phyloP scores from a whole-genome alignment of 2,888 invertebrate species.

The Crossocerus cetratus region DNA sequence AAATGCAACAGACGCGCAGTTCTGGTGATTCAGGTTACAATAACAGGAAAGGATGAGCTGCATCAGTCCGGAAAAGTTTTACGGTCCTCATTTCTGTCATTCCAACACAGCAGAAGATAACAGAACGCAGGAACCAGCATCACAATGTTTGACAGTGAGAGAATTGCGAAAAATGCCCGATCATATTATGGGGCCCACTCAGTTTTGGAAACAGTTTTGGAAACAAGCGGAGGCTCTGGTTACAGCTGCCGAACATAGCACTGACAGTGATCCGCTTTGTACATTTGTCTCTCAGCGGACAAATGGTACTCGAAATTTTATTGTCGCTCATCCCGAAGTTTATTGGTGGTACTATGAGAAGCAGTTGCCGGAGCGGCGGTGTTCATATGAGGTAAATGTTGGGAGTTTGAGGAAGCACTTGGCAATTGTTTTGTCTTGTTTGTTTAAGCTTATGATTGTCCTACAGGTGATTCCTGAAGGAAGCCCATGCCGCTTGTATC shows the following conservation, averaged over 20 bases:
- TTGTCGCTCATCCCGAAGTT: conserved; percentile 76
- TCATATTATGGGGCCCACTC: conserved; percentile 69
- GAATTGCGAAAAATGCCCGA: conserved; percentile 49
- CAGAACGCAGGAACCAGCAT: no score
- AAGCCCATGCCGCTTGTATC: conserved; percentile 79
- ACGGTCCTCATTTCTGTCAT: background rate
- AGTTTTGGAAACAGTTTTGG: conserved; percentile 73
- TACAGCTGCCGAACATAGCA: conserved; percentile 56
- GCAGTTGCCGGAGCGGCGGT: conserved; percentile 63
- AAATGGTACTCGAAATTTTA: conserved; percentile 72
- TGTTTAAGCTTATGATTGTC: background rate
- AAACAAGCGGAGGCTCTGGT: conserved; percentile 75
- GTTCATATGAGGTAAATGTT: conserved; percentile 75
- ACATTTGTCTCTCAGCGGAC: conserved; percentile 75
- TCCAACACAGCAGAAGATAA: background rate
- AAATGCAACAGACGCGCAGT: background rate
- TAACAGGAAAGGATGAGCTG: background rate
- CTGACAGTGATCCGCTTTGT: conserved; percentile 65
- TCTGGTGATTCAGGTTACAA: conserved; percentile 1
- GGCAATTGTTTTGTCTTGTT: no score
- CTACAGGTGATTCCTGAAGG: conserved; percentile 76
- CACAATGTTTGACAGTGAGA: conserved; percentile 13
- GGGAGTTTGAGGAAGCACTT: no score
- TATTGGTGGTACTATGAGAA: conserved; percentile 75
- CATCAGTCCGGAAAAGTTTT: conserved; percentile 7